Conservation (phyloP, 2,888 invertebrate species). For the Pandemis cinnamomeana region DNA sequence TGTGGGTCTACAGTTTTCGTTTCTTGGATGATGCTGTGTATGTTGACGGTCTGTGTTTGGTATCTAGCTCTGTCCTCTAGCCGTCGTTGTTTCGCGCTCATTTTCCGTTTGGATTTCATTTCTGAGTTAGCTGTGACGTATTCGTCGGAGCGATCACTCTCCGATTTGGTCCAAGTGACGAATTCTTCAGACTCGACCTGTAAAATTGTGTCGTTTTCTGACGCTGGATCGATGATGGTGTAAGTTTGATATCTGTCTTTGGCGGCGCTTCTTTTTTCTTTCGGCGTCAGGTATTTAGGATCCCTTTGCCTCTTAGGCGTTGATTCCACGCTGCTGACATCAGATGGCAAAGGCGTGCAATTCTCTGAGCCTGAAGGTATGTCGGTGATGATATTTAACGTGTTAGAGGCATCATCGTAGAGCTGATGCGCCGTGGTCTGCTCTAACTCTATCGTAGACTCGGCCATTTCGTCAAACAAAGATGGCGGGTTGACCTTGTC, state of each 20-base stretch:
- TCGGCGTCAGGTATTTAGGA: constrained; percentile 87
- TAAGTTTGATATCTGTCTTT: constrained; percentile 94
- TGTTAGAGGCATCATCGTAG: constrained; percentile 84
- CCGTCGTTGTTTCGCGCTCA: constrained; percentile 87
- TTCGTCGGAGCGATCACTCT: constrained; percentile 73
- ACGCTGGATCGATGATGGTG: constrained; percentile 86
- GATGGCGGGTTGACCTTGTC: constrained; percentile 90
- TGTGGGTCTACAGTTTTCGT: constrained; percentile 63
- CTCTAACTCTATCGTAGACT: constrained; percentile 82
- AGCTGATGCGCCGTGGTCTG: constrained; percentile 84
- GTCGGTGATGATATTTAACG: constrained; percentile 84
- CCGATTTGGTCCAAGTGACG: constrained; percentile 77
- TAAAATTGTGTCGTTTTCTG: constrained; percentile 62
- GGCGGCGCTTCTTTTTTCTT: constrained; percentile 89
- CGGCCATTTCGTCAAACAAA: constrained; percentile 88
- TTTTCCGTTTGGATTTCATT: constrained; percentile 66
- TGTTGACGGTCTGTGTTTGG: constrained; percentile 86
- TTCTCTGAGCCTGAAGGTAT: constrained; percentile 83
- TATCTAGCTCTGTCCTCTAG: constrained; percentile 88
- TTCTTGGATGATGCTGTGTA: constrained; percentile 62
- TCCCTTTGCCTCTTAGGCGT: constrained; percentile 87
- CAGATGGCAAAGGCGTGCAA: constrained; percentile 87
- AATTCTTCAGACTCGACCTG: constrained; percentile 70
- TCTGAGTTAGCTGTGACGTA: constrained; percentile 69
- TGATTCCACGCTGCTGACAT: constrained; percentile 90